Percentiles rank a stretch among this genome's conserved stretches.
These are phyloP conservation scores for Quadroppia sp. DNA, from an alignment of 2,888 invertebrate genomes.

Conservation along the genomic window DNA sequence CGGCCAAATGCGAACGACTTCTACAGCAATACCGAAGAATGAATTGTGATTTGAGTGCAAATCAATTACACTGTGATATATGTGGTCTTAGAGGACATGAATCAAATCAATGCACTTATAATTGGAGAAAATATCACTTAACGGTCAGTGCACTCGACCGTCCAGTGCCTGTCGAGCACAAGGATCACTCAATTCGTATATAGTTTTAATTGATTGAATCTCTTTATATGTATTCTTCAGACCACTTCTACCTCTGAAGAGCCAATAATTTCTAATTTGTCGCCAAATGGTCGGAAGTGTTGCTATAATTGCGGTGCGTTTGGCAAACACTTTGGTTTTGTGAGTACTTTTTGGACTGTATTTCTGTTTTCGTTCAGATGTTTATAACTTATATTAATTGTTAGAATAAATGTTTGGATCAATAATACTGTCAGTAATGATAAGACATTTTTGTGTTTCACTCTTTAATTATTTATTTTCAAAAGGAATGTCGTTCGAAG, in stretches of 20 bases:
- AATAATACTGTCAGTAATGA: background rate
- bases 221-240: conserved; percentile 13
- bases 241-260: background rate
- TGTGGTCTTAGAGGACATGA: conserved; percentile 25
- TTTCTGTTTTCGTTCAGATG: too few species aligned
- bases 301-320: conserved; percentile 39
- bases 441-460: background rate
- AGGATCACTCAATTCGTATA: background rate
- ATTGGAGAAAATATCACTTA: conserved; percentile 46
- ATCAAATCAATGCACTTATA: conserved; percentile 44
- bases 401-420: background rate
- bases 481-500: conserved; percentile 15
- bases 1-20: background rate
- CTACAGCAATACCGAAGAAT: background rate
- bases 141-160: conserved; percentile 41
- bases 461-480: conserved; percentile 27
- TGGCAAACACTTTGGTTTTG: conserved; percentile 39
- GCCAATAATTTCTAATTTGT: conserved; percentile 12
- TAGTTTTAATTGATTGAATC: conserved; percentile 10
- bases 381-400: background rate
- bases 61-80: conserved; percentile 28
- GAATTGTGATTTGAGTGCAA: background rate
- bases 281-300: background rate
- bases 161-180: background rate
- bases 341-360: conserved; percentile 29